Evolutionary conservation across 2,797 vertebrate genomes (phyloP).

Genomic region (Sparus aurata): DNA sequence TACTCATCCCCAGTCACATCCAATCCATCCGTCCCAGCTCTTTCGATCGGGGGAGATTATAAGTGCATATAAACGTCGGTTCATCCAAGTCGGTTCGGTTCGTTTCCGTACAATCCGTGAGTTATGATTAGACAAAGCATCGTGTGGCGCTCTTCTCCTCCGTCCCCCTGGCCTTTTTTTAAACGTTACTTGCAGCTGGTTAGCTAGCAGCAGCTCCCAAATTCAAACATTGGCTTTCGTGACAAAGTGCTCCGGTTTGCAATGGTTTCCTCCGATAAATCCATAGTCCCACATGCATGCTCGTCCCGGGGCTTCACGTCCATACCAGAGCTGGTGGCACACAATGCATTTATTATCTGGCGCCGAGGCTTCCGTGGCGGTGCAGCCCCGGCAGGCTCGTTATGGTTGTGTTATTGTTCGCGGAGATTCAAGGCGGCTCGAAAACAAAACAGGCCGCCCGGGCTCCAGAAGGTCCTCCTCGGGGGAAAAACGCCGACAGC

Average conservation of each 20-base stretch:
- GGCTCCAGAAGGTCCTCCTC: constrained; percentile 32
- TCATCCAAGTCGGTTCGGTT: constrained; percentile 49
- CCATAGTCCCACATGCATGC: constrained; percentile 56
- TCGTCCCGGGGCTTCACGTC: constrained; percentile 36
- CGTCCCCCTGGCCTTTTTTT: constrained; percentile 35
- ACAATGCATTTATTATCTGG: constrained; percentile 33
- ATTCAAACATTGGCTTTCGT: constrained; percentile 56
- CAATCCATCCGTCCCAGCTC: constrained; percentile 54
- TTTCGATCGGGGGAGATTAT: neutral
- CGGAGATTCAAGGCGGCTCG: constrained; percentile 81
- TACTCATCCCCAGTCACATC: constrained; percentile 66
- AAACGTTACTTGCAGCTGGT: constrained; percentile 35
- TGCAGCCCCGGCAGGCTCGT: constrained; percentile 60
- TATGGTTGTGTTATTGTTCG: constrained; percentile 85
- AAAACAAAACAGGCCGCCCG: constrained; percentile 85
- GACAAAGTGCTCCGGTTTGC: constrained; percentile 50
- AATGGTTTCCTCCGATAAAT: constrained; percentile 16
- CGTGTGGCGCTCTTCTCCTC: constrained; percentile 59
- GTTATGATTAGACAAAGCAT: constrained; percentile 65
- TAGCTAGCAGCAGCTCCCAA: constrained; percentile 36
- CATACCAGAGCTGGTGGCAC: constrained; percentile 37
- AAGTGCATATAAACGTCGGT: constrained; percentile 46
- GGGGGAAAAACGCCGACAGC: constrained; percentile 20
- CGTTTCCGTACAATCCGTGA: constrained; percentile 34
- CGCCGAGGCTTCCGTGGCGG: constrained; percentile 30